Evolutionary conservation across 2,797 vertebrate genomes (phyloP), one percentile per base, ranked within the genome.

Genomic region (Pseudomugil tenellus): DNA sequence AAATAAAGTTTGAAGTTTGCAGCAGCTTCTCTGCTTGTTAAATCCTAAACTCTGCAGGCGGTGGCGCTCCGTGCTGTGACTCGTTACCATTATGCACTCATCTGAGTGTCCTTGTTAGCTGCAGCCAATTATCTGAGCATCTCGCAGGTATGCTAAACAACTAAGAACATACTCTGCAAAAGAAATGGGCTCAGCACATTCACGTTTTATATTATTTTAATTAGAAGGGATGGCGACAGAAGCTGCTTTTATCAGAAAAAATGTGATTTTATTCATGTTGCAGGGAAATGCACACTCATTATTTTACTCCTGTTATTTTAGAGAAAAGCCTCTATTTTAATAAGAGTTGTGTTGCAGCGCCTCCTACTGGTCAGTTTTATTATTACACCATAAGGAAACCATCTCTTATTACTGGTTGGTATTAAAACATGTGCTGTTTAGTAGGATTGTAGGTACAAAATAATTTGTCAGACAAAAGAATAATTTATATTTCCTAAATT

Each of bases 71-170:
- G 11, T 52, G 72, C 48, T 39, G 1, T 53, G 1, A 0, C n/a
- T 68, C 16, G 29, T 72, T 66, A 74, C 43, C 58, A 31, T 43
- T 17, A 58, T 58, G 52, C 26, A 3, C 72, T 69, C 59, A 58
- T 63, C 70, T 52, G 58, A 43, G 49, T 28, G 28, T 66, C 54
- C 72, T 72, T 0, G 28, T 37, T 67, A 74, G 60, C 57, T 0
- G 39, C 77, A 63, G 80, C 73, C 72, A 76, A 67, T 83, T 61
- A 78, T 23, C 60, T 0, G 31, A 59, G 73, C 62, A 34, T 55
- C 76, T 78, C 59, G 11, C 63, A 34, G 32, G 25, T 43, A 8
- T 12, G 0, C 34, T 76, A 41, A 84, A 41, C 17, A 32, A 63
- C 26, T 65, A 1, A 69, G 1, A 67, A 59, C n/a, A 13, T 11